Base-by-base conservation (phyloP, 2,888 invertebrate species). In the Urechis unicinctus region DNA sequence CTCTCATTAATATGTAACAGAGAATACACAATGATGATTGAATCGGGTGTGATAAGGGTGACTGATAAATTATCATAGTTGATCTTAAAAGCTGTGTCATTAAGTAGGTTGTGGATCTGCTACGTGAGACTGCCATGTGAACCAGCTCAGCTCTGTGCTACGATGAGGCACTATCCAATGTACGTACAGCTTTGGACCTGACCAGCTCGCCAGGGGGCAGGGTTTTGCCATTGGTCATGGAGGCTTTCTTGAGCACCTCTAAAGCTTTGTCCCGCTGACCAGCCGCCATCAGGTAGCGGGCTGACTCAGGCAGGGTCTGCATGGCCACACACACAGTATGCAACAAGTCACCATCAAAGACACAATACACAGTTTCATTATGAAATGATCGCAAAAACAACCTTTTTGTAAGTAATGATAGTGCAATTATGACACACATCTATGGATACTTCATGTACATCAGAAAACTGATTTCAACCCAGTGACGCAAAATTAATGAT, bases 281-380 rank as follows among this genome's bases (percentile, higher is more conserved):
- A 1, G 73, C 70, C 21, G 74, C 74, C 36, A 76, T 68, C 21
- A 77, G 61, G 61, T 67, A 78, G 13, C 76, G 61, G 0, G 75
- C 73, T 3, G 76, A 77, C 60, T 78, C 77, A 9, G 77, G 77
- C 29, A 78, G 58, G 53, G 62, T 65, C 75, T 75, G 63, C n/a
- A 47, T 3, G 29, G 21, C 5, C 21, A 24, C 30, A 41, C 46
- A 44, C 17, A 45, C 26, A 43, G 24, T 17, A 36, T 9, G 17
- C 9, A 36, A 13, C 36, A 36, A 36, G 36, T 9, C 9, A 13
- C 36, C n/a, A n/a, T n/a, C n/a, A n/a, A n/a, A n/a, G n/a, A n/a
- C n/a, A n/a, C n/a, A n/a, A n/a, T n/a, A n/a, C n/a, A n/a, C n/a
- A n/a, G n/a, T n/a, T n/a, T n/a, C n/a, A n/a, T n/a, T n/a, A n/a